A percentile compares a stretch with the other conserved stretches of the same genome.
These are phyloP conservation scores for Eulemur coronatus DNA, from an alignment of 2,797 vertebrate species.

Conservation along the genomic window DNA sequence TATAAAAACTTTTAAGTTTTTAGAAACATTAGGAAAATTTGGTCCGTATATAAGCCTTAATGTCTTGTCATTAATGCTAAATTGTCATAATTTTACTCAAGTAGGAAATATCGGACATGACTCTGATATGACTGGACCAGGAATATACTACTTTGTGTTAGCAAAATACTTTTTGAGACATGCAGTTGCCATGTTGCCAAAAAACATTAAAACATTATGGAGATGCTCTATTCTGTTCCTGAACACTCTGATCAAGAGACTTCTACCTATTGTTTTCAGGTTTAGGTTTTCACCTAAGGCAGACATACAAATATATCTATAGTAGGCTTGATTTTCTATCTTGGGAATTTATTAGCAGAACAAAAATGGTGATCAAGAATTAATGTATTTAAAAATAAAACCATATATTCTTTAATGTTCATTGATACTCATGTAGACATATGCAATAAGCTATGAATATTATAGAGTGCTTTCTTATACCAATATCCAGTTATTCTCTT, in stretches of 20 bases:
- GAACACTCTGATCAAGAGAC: background rate
- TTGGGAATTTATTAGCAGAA: background rate
- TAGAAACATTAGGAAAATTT: constrained; percentile 22
- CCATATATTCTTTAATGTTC: background rate
- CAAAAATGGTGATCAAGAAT: background rate
- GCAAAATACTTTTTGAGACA: background rate
- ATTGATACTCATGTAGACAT: background rate
- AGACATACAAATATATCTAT: background rate
- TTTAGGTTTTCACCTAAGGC: background rate
- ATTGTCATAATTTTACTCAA: background rate
- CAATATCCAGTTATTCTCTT: background rate
- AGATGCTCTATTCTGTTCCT: background rate
- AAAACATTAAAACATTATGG: background rate
- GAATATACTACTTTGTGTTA: background rate
- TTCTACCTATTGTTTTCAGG: background rate
- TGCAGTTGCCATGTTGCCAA: background rate
- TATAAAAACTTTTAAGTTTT: background rate
- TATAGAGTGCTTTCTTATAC: background rate
- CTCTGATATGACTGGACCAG: background rate
- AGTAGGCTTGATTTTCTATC: background rate
- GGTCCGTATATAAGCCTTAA: background rate
- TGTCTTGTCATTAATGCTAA: background rate
- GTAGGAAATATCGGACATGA: background rate
- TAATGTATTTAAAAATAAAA: background rate
- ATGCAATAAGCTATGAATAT: background rate